Base-by-base conservation (phyloP, 2,113 vertebrate species). In the Tympanuchus pallidicinctus region DNA sequence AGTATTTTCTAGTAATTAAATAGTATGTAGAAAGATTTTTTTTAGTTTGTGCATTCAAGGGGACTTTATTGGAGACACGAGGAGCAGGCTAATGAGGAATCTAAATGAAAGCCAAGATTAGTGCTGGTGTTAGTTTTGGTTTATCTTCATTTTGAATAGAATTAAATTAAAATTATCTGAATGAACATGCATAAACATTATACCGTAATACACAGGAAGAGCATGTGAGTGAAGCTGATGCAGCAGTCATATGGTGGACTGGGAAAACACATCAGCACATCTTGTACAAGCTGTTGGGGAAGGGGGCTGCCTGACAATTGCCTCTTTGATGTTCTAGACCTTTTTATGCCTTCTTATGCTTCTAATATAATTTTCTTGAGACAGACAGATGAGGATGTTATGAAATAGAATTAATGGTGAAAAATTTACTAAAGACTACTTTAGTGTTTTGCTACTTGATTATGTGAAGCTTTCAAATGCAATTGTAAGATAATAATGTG, bases 321-420 rank as follows among this genome's bases (percentile, higher is more conserved):
- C 66, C 76, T 92, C 89, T 97, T 96, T 90, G 72, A 72, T 93
- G 82, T 94, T 82, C 80, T 94, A 78, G 43, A 25, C 88, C 81
- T 85, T 91, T 91, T 77, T 64, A 67, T 83, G 47, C 38, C 88
- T 89, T 90, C 79, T 71, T 71, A 71, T 42, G 19, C 61, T 83
- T 81, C 79, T 90, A 92, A 88, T 93, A 43, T 59, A 81, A 79
- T 80, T 92, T 96, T 92, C 70, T 76, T 92, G 50, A 84, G 75
- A 65, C 40, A 75, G 50, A 65, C 24, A 90, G 77, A 34, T 79
- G 90, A 86, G 60, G 76, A 45, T 88, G 42, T 42, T 93, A 60
- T 34, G 75, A 80, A 94, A 59, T 61, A 82, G 77, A 94, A 89
- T 80, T 95, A 93, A 89, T 87, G 36, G 34, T 91, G 66, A 87